A percentile compares a stretch with the other conserved stretches of the same genome.
Conservation (phyloP, 2,113 vertebrate genomes). For the Cheilinus undulatus region DNA sequence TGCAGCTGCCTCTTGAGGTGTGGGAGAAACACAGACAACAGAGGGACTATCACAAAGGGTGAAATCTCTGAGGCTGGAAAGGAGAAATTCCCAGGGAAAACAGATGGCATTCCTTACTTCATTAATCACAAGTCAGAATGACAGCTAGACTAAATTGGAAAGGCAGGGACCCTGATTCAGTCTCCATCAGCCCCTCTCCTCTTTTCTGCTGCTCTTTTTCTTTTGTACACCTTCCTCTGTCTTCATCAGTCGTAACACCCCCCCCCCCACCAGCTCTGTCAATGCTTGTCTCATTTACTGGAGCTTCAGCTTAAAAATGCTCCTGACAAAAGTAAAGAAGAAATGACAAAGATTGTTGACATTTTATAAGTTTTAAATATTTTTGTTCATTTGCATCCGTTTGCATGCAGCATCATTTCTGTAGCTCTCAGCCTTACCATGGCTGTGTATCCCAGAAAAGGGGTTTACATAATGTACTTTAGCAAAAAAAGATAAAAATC, state of each 20-base stretch:
- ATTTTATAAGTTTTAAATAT: not conserved
- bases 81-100: constrained; percentile 61
- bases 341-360: not conserved
- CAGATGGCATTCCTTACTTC: constrained; percentile 58
- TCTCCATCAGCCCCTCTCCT: constrained; percentile 42
- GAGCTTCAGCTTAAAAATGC: not conserved
- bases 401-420: no score
- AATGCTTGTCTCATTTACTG: constrained; percentile 1
- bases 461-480: no score
- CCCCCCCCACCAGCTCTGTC: constrained; percentile 2
- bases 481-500: no score
- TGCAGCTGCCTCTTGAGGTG: not conserved
- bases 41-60: constrained; percentile 22
- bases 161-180: constrained; percentile 34
- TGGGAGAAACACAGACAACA: constrained; percentile 14
- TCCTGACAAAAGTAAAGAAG: not conserved
- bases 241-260: constrained; percentile 36
- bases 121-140: constrained; percentile 69
- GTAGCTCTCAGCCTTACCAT: no score
- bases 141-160: constrained; percentile 66
- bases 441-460: no score
- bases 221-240: constrained; percentile 34
- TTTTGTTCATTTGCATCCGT: no score
- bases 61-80: constrained; percentile 29
- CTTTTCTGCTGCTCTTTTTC: constrained; percentile 1